Percentiles rank a stretch among this genome's conserved stretches.
These are phyloP conservation scores for Gadopsis bispinosus DNA, from an alignment of 2,797 vertebrate species.

Conservation along the genomic window DNA sequence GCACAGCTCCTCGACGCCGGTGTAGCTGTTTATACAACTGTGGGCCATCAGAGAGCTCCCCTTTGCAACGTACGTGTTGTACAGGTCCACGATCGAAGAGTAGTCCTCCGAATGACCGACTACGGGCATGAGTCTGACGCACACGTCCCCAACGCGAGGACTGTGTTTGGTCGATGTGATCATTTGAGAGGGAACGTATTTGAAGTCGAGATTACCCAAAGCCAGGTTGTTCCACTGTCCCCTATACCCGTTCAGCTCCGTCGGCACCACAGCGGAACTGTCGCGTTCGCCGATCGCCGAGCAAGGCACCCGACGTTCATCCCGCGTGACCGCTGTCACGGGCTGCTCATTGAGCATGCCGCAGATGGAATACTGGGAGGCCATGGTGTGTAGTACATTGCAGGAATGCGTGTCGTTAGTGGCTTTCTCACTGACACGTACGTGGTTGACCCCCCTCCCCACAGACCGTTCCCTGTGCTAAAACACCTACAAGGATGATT, in stretches of 20 bases:
- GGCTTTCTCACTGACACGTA: too few species aligned
- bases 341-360: too few species aligned
- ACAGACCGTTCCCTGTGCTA: too few species aligned
- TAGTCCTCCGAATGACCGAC: not conserved
- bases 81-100: not conserved
- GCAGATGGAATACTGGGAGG: too few species aligned
- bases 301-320: too few species aligned
- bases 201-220: not conserved
- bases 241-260: not conserved
- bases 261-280: not conserved
- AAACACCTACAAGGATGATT: too few species aligned
- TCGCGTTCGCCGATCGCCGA: too few species aligned
- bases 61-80: not conserved
- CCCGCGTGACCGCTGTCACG: too few species aligned
- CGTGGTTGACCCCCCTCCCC: too few species aligned
- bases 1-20: not conserved
- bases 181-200: not conserved
- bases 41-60: constrained; percentile 8
- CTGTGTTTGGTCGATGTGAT: not conserved
- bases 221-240: not conserved
- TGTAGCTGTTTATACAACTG: not conserved
- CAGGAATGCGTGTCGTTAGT: too few species aligned
- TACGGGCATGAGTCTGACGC: not conserved
- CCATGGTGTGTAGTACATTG: too few species aligned
- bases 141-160: not conserved